Percentiles rank a stretch among this genome's conserved stretches.
phyloP scores from a whole-genome alignment of 2,797 vertebrate species.

The Lateolabrax maculatus region DNA sequence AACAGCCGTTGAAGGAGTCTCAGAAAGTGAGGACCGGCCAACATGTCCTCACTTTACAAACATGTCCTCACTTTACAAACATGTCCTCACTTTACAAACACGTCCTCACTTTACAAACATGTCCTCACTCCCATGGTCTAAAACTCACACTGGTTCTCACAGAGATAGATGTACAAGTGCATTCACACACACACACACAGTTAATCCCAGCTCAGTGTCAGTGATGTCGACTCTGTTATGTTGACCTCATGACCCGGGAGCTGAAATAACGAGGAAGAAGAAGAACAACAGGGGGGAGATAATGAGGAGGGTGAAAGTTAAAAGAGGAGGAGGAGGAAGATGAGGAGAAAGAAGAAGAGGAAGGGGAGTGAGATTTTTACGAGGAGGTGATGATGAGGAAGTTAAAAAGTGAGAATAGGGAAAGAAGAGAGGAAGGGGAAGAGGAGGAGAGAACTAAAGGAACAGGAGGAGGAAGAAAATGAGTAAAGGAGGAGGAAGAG shows the following conservation, averaged over 20 bases:
- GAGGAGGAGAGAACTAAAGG: not conserved
- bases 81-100: no score
- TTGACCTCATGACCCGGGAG: constrained; percentile 48
- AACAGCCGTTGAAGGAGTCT: no score
- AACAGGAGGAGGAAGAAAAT: not conserved
- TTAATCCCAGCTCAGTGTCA: constrained; percentile 49
- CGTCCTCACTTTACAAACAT: no score
- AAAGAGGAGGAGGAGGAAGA: not conserved
- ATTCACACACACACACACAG: constrained; percentile 4
- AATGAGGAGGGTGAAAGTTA: not conserved
- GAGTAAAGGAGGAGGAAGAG: not conserved
- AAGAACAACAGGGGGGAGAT: not conserved
- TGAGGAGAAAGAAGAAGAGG: not conserved
- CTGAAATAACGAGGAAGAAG: constrained; percentile 54
- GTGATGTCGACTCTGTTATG: constrained; percentile 49
- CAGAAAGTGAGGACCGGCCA: no score
- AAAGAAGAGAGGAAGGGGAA: not conserved
- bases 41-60: no score
- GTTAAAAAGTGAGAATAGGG: not conserved
- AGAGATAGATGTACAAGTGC: no score
- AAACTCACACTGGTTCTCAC: no score
- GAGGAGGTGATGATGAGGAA: not conserved
- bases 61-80: no score
- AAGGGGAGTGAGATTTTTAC: not conserved
- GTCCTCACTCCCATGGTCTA: no score